Percentiles rank a stretch among this genome's conserved stretches.
Evolutionary conservation across 92 coral and sea anemone genomes (phyloP).

Genomic region (Ricordea florida): DNA sequence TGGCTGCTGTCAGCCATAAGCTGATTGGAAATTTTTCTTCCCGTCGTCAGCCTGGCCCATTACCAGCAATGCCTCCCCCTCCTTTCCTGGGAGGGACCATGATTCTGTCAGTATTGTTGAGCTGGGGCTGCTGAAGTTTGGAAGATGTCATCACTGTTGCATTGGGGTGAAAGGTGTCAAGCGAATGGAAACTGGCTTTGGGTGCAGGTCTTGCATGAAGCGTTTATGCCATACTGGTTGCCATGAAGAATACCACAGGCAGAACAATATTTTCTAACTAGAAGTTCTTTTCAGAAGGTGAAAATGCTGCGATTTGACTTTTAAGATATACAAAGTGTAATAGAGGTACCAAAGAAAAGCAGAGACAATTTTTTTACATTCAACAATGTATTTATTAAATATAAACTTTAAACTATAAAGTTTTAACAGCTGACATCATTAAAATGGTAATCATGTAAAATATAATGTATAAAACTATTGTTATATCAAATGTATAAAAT

Average conservation of each 20-base stretch:
- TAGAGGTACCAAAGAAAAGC: too few species aligned
- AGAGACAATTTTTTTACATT: too few species aligned
- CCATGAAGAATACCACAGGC: constrained; percentile 38
- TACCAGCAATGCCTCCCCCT: constrained; percentile 24
- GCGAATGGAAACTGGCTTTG: constrained; percentile 39
- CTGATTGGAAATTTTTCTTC: constrained; percentile 44
- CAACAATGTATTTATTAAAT: too few species aligned
- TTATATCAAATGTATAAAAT: too few species aligned
- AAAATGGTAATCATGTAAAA: too few species aligned
- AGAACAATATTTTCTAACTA: constrained; percentile 18
- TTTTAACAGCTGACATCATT: too few species aligned
- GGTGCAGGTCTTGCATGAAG: constrained; percentile 33
- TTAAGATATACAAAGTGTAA: too few species aligned
- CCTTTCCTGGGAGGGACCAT: constrained; percentile 33
- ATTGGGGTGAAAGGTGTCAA: constrained; percentile 30
- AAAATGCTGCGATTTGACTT: too few species aligned
- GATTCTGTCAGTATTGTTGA: constrained; percentile 40
- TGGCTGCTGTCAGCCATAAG: constrained; percentile 38
- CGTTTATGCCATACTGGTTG: constrained; percentile 12
- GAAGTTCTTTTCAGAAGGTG: too few species aligned
- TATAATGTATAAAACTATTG: too few species aligned
- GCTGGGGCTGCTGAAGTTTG: constrained; percentile 21
- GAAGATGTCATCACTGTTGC: constrained; percentile 39
- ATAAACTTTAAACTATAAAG: too few species aligned
- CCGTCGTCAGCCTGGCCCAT: constrained; percentile 43